Conservation (phyloP, 2,113 vertebrate species). For the Ctenomys sociabilis region DNA sequence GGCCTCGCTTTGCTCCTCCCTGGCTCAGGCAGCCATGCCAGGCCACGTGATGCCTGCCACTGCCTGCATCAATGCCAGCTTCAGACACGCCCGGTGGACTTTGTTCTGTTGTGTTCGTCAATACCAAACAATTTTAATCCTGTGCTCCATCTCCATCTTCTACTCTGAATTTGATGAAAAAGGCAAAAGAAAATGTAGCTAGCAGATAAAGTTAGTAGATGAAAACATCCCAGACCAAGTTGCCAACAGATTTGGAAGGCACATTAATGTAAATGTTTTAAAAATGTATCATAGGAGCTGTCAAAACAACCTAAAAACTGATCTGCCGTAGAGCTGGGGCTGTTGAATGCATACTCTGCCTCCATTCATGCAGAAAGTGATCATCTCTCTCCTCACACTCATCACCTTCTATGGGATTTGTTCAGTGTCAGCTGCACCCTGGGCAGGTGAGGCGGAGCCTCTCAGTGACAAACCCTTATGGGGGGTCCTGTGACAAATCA, state of each 20-base stretch:
- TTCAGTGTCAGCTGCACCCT: background rate
- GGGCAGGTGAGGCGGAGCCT: background rate
- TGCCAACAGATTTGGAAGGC: slow-evolving; percentile 35
- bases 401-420: background rate
- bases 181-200: background rate
- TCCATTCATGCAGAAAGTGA: background rate
- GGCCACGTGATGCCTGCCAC: background rate
- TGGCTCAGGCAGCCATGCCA: background rate
- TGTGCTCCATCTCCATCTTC: background rate
- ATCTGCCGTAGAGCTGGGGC: background rate
- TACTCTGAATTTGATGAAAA: slow-evolving; percentile 19
- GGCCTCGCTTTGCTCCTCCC: background rate
- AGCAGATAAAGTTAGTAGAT: background rate
- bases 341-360: background rate
- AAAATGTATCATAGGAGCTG: slow-evolving; percentile 27
- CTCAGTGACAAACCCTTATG: background rate
- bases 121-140: background rate
- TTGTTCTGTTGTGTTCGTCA: background rate
- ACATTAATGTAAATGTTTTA: slow-evolving; percentile 36
- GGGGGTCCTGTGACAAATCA: background rate
- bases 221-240: background rate
- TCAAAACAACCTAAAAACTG: slow-evolving; percentile 61
- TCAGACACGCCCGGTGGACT: background rate
- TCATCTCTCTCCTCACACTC: background rate
- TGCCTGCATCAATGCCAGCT: background rate